Conservation (phyloP, 2,113 vertebrate genomes). For the Synodontis membranacea region DNA sequence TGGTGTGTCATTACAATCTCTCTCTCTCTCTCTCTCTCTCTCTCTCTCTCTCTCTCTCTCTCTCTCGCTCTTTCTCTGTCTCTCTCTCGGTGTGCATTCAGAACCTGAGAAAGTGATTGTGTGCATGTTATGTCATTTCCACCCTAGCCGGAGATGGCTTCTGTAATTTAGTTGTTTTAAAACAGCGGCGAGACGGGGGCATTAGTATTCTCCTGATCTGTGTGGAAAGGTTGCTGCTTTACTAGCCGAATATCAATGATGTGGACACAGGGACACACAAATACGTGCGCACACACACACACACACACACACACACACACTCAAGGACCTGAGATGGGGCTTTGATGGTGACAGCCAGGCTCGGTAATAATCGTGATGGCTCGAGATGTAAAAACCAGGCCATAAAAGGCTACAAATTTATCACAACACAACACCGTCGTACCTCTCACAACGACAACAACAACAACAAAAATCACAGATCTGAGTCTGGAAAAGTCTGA, state of each 20-base stretch:
- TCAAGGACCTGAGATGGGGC: conserved; percentile 37
- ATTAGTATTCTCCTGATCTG: conserved; percentile 63
- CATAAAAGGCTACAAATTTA: conserved; percentile 16
- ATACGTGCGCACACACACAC: conserved; percentile 25
- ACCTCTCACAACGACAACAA: background rate
- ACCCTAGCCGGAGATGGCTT: conserved; percentile 58
- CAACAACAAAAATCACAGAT: background rate
- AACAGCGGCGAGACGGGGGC: conserved; percentile 63
- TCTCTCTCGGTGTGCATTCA: conserved; percentile 39
- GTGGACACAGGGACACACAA: conserved; percentile 31
- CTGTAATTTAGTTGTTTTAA: conserved; percentile 69
- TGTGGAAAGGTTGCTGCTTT: conserved; percentile 56
- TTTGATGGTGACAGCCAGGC: conserved; percentile 40
- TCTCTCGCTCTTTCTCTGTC: conserved; percentile 36
- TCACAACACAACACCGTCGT: conserved; percentile 5
- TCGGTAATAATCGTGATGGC: conserved; percentile 65
- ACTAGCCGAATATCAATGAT: conserved; percentile 39
- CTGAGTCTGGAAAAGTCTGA: background rate
- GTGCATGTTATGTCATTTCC: conserved; percentile 61
- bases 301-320: conserved; percentile 32
- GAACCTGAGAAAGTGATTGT: conserved; percentile 54
- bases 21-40: conserved; percentile 37
- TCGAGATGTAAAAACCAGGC: conserved; percentile 43
- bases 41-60: conserved; percentile 39
- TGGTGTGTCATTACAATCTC: conserved; percentile 56